A percentile compares a stretch with the other conserved stretches of the same genome.
These are phyloP conservation scores for Cyprinodon brontotheroides DNA, from an alignment of 2,113 vertebrate species.

Conservation along the genomic window DNA sequence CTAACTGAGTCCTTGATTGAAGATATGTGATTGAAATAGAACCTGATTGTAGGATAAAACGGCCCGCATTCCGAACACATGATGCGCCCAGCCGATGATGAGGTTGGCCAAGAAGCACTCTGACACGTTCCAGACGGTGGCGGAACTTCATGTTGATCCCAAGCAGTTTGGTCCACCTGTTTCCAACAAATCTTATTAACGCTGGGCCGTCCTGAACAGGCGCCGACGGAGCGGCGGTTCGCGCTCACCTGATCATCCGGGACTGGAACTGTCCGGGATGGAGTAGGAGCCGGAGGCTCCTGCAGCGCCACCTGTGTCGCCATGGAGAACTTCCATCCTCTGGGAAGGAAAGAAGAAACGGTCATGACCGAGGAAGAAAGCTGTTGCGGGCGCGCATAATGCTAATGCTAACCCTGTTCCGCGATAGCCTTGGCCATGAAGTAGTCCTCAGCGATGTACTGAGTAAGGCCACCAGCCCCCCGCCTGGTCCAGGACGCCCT, in stretches of 20 bases:
- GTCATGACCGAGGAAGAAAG: not conserved
- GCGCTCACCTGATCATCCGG: constrained; percentile 93
- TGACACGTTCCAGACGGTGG: constrained; percentile 94
- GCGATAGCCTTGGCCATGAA: constrained; percentile 99
- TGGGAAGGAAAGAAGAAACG: constrained; percentile 44
- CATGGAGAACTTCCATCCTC: constrained; percentile 98
- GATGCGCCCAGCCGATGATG: constrained; percentile 96
- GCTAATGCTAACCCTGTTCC: constrained; percentile 85
- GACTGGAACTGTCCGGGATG: constrained; percentile 98
- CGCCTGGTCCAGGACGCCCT: constrained; percentile 94
- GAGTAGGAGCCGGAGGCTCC: constrained; percentile 97
- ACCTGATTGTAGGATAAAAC: no score
- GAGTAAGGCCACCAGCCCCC: constrained; percentile 96
- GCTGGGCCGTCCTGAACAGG: not conserved
- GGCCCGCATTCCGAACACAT: constrained; percentile 93
- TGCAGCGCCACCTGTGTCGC: constrained; percentile 98
- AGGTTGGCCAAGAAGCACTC: constrained; percentile 98
- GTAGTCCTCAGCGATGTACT: constrained; percentile 98
- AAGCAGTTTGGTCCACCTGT: constrained; percentile 94
- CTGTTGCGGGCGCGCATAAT: not conserved
- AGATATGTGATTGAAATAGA: no score
- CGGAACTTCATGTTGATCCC: constrained; percentile 99
- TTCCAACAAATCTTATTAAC: not conserved
- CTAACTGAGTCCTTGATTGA: no score
- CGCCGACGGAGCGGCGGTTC: constrained; percentile 1